These are phyloP conservation scores for Trichomalopsis sarcophagae DNA, from an alignment of 1,140 invertebrate genomes.

Conservation along the genomic window DNA sequence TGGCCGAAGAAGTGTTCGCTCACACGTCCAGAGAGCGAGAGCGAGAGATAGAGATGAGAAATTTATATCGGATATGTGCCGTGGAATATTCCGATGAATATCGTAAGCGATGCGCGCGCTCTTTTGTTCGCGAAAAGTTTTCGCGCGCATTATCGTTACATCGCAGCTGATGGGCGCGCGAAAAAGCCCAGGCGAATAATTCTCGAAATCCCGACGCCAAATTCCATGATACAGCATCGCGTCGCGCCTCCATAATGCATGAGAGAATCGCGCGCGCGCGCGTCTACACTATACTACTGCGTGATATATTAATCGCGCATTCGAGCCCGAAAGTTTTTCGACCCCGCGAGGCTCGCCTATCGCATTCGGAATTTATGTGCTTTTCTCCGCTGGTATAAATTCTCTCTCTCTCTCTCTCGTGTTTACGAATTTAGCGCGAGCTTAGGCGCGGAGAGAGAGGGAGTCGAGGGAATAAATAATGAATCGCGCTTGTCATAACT, in stretches of 20 bases:
- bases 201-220: neutral
- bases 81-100: too few species aligned
- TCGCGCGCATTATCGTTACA: too few species aligned
- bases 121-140: too few species aligned
- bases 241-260: constrained; percentile 7
- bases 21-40: too few species aligned
- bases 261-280: constrained; percentile 16
- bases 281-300: neutral
- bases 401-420: constrained; percentile 2
- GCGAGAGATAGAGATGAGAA: too few species aligned
- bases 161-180: too few species aligned
- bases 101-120: too few species aligned
- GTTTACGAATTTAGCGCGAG: constrained; percentile 34
- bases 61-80: too few species aligned
- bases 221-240: neutral
- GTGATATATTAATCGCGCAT: constrained; percentile 16
- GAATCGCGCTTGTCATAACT: constrained; percentile 14
- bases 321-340: constrained; percentile 16
- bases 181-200: neutral
- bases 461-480: constrained; percentile 30
- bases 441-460: neutral
- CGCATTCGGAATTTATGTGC: constrained; percentile 43
- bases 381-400: neutral
- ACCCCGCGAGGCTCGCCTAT: constrained; percentile 7
- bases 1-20: neutral